Evolutionary conservation across 2,113 vertebrate species (phyloP), one percentile per base, ranked within the genome.

Genomic region (Taxidea taxus): DNA sequence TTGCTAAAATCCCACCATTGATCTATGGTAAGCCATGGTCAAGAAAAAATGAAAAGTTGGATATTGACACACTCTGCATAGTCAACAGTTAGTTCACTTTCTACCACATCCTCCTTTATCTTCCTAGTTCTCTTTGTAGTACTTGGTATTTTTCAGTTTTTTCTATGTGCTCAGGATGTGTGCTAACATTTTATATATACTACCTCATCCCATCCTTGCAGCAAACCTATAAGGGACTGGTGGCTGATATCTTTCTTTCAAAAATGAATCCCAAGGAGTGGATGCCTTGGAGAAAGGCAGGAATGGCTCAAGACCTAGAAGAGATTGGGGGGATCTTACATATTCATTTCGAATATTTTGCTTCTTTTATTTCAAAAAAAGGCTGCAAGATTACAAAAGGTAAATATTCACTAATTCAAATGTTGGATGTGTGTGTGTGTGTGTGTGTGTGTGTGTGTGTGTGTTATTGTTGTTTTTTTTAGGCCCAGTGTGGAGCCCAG

Each of bases 271-370:
- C 23, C 42, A 66, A 44, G 16, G 31, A 75, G 31, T 29, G 13
- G 4, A 8, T 62, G 44, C 42, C 25, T 72, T 1, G 0, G 21
- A 21, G 16, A 68, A 42, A 64, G 23, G 25, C 16, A 7, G 2
- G 12, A 37, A 21, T 10, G 6, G 31, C 2, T 14, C 74, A 54
- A 96, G 56, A 27, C 34, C 47, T 37, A 68, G 80, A n/a, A 84
- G 27, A 27, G 25, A 84, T 58, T 7, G n/a, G 13, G 47, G 42
- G 58, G 54, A n/a, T 60, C 34, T 81, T 37, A 20, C 21, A 9
- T 0, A 1, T 70, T 39, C 29, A 49, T n/a, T 9, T 68, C 42
- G 13, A 25, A 31, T 16, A 23, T 6, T 87, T 72, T 29, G 6
- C n/a, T 68, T 77, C 15, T 86, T 89, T 44, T 39, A 7, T 42